A percentile compares a stretch with the other conserved stretches of the same genome.
These are phyloP conservation scores for Lagocephalus sceleratus DNA, from an alignment of 2,797 vertebrate genomes.

Conservation along the genomic window DNA sequence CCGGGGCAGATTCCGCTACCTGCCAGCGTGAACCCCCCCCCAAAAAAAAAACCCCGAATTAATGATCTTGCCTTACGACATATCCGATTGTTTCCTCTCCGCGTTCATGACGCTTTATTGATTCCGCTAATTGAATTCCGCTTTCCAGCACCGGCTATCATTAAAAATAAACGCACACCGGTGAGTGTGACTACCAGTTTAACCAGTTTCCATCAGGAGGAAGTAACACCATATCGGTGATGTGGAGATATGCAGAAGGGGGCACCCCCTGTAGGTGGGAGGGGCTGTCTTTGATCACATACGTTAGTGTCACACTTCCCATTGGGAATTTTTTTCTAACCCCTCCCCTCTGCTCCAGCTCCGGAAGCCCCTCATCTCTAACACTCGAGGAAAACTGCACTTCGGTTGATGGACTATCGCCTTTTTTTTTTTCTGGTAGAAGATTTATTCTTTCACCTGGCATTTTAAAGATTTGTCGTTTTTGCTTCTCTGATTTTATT, in stretches of 20 bases:
- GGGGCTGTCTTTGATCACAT: too few relatives aligned
- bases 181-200: background rate
- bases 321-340: conserved; percentile 33
- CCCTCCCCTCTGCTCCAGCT: conserved; percentile 46
- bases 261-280: too few relatives aligned
- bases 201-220: conserved; percentile 1
- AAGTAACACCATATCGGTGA: conserved; percentile 36
- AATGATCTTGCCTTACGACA: conserved; percentile 20
- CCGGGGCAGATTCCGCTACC: too few relatives aligned
- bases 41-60: conserved; percentile 3
- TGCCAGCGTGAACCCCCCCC: too few relatives aligned
- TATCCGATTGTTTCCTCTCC: background rate
- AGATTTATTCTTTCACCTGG: conserved; percentile 50
- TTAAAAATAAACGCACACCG: too few relatives aligned
- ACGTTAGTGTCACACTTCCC: conserved; percentile 60
- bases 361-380: conserved; percentile 40
- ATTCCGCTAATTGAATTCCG: conserved; percentile 3
- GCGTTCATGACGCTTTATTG: conserved; percentile 2
- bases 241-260: too few relatives aligned
- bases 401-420: conserved; percentile 50
- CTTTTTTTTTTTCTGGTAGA: conserved; percentile 26
- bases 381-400: conserved; percentile 51
- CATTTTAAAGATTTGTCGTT: conserved; percentile 53
- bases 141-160: too few relatives aligned
- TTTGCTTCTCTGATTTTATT: conserved; percentile 27